phyloP scores from a whole-genome alignment of 37 sponge, comb jelly and placozoan genomes.

The Geodia barretti region DNA sequence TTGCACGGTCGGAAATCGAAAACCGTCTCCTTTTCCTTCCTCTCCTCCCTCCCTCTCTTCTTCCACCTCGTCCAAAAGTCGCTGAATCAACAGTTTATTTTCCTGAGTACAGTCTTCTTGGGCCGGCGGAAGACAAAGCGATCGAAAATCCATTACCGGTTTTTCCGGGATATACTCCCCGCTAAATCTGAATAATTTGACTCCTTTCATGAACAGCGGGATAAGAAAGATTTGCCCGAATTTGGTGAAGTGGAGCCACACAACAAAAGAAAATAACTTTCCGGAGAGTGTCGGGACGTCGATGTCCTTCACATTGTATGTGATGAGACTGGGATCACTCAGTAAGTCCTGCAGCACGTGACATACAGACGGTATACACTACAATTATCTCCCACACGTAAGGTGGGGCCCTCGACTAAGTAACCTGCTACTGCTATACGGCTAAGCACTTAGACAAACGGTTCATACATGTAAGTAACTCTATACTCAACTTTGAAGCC shows the following conservation, averaged over 20 bases:
- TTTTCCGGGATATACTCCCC: constrained; percentile 64
- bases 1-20: constrained; percentile 1
- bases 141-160: constrained; percentile 46
- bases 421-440: too few species aligned
- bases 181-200: constrained; percentile 19
- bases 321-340: background rate
- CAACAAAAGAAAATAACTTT: constrained; percentile 23
- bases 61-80: background rate
- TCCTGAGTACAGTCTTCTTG: constrained; percentile 1
- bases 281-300: constrained; percentile 47
- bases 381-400: too few species aligned
- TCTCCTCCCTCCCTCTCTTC: background rate
- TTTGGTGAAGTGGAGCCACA: constrained; percentile 48
- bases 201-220: constrained; percentile 3
- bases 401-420: too few species aligned
- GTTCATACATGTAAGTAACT: too few species aligned
- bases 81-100: constrained; percentile 6
- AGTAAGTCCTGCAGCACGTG: constrained; percentile 42
- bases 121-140: constrained; percentile 4
- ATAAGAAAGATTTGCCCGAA: constrained; percentile 44
- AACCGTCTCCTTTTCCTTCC: background rate
- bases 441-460: too few species aligned
- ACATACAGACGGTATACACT: too few species aligned
- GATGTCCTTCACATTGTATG: constrained; percentile 25
- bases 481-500: too few species aligned